A percentile compares a stretch with the other conserved stretches of the same genome.
Conservation (phyloP, 2,113 vertebrate species). For the Microtus pennsylvanicus region DNA sequence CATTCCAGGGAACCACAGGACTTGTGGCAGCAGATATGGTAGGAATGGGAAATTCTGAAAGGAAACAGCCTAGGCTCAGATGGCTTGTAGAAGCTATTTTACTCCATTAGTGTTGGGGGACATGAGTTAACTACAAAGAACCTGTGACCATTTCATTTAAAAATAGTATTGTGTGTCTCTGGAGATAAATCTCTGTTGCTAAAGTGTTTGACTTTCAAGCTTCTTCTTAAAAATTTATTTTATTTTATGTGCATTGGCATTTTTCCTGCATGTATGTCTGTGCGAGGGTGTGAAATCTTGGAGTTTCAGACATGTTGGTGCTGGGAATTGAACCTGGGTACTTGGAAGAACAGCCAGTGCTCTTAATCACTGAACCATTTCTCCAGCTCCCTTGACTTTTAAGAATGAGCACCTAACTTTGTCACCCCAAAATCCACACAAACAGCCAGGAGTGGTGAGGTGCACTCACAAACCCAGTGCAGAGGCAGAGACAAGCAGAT, state of each 20-base stretch:
- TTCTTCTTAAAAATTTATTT: not conserved
- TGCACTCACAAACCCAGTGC: not conserved
- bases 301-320: no score
- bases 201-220: not conserved
- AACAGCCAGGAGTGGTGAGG: not conserved
- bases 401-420: not conserved
- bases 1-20: conserved; percentile 6
- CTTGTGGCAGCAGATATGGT: not conserved
- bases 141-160: not conserved
- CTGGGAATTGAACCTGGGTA: no score
- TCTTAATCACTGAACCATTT: no score
- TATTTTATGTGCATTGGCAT: not conserved
- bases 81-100: not conserved
- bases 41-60: not conserved
- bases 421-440: not conserved
- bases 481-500: not conserved
- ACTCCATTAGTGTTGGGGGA: no score
- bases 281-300: no score
- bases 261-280: no score
- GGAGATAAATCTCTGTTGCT: not conserved
- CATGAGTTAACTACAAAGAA: not conserved
- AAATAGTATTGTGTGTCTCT: not conserved
- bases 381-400: not conserved
- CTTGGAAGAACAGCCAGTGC: no score
- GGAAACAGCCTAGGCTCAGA: not conserved